Base-by-base conservation (phyloP, 2,888 invertebrate species). In the Lamproptera curius region DNA sequence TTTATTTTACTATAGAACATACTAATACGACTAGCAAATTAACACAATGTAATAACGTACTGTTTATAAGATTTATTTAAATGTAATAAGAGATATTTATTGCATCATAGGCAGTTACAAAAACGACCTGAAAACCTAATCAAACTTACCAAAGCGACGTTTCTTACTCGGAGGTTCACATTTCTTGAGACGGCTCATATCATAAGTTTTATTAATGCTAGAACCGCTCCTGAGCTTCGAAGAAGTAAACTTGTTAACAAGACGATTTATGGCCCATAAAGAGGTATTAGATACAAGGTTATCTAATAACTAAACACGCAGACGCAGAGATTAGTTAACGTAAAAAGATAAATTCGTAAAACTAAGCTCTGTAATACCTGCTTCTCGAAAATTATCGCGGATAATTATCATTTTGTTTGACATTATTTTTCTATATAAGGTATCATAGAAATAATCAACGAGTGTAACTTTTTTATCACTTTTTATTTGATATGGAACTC, bases 211-310 rank as follows among this genome's bases (percentile, higher is more conserved):
- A 48, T 42, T 33, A 42, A 48, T 33, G 33, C 33, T 16, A 42
- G 15, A 39, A 33, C 44, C 17, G 13, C 42, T 36, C 4, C 23
- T 26, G 31, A 38, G 20, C 38, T 16, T 16, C 33, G 20, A 38
- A 38, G 16, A 47, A 33, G 26, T 14, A 36, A 37, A 48, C 33
- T 42, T 38, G 42, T 42, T 48, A 48, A 23, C 23, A 42, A 20
- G 20, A n/a, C 9, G 33, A 47, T 23, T 41, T 31, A 36, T 26
- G n/a, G n/a, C 42, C 34, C 16, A 16, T 38, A 34, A 48, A 38
- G 34, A 5, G 23, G 33, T 33, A 15, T 20, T 31, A 14, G 42
- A 13, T 41, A 5, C 14, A 42, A n/a, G 26, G n/a, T 41, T 26
- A 20, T 31, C n/a, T 15, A 31, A 36, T 46, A 28, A 41, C 1